Base-by-base conservation (phyloP, 2,113 vertebrate species). In the Sebastes fasciatus region DNA sequence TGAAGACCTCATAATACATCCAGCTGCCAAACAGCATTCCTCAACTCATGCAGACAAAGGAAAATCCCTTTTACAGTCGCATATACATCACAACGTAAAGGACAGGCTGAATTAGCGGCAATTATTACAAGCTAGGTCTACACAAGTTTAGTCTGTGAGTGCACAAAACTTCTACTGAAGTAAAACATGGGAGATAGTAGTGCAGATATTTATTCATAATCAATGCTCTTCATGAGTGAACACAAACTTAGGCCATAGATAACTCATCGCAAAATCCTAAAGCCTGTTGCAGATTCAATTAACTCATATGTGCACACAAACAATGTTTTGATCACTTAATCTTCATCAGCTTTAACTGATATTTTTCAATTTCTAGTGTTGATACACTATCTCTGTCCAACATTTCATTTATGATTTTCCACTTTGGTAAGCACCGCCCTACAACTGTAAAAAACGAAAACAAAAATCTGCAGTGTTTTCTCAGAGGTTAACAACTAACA, bases 11-110 rank as follows among this genome's bases (percentile, higher is more conserved):
- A 90, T 82, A 85, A 89, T 67, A 75, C 83, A 73, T 73, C 80
- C 76, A 87, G 85, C 84, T 90, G 91, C 88, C 91, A 91, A 89
- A 92, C 85, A 80, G 73, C 92, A 92, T 93, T 90, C 89, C 79
- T 89, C 46, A 0, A 86, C 77, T 79, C 74, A 77, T 42, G 65
- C 83, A 89, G 46, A 89, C 79, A 89, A 93, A 90, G 75, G 77
- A 88, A 91, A 87, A 89, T 75, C 76, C 86, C 72, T 78, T 82
- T 88, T 73, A 77, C 80, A 77, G 85, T 81, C 77, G 80, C 86
- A 80, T 67, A 87, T 65, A 64, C 72, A 83, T 60, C 60, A 71
- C 60, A 48, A 21, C 10, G 17, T 68, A 42, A 77, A 12, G 58
- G 42, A 72, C 54, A 52, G 49, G 21, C 67, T 34, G 13, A 80